Evolutionary conservation across 2,113 vertebrate genomes (phyloP), one percentile per base, ranked within the genome.

Genomic region (Halcyon malimbica): DNA sequence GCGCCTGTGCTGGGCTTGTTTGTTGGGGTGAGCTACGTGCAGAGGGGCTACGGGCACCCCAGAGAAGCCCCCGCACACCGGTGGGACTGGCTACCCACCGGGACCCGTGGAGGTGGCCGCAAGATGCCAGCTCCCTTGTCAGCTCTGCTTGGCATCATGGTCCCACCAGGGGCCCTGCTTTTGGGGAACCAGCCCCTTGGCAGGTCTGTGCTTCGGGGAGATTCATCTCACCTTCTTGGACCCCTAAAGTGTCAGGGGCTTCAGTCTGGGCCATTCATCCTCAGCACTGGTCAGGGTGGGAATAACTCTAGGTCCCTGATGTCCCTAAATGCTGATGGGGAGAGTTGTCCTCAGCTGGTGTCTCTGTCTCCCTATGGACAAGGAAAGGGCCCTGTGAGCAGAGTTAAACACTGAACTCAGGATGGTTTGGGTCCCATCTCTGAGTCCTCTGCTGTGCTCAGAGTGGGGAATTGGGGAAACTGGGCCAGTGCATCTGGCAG

Each of bases 81-180:
- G 39, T 59, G 42, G 8, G 37, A 35, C 53, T 3, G 2, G 11
- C 23, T 41, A n/a, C 13, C 17, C 10, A 0, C 29, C 1, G 0
- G 46, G 25, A 48, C n/a, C 54, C 2, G 0, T 42, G 20, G 53
- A 0, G 0, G 64, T 33, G 28, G 31, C 71, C 1, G 0, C 37
- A 65, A 59, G 79, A 16, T 23, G 41, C 41, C 44, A 53, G 41
- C 57, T 23, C 39, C 57, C 21, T 16, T 24, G 56, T 17, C n/a
- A 63, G 62, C 42, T 87, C 69, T 77, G 68, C 1, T 0, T 16
- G 11, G 41, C 37, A 51, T 59, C 3, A 0, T 9, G 5, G 5
- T 44, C 29, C 69, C n/a, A 26, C 13, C 25, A 7, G 2, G 59
- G 31, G n/a, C 24, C 37, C 29, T 46, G 48, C 25, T 68, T n/a